Evolutionary conservation across 2,888 invertebrate species (phyloP), one percentile per base, ranked within the genome.

Genomic region (Abrostola tripartita): DNA sequence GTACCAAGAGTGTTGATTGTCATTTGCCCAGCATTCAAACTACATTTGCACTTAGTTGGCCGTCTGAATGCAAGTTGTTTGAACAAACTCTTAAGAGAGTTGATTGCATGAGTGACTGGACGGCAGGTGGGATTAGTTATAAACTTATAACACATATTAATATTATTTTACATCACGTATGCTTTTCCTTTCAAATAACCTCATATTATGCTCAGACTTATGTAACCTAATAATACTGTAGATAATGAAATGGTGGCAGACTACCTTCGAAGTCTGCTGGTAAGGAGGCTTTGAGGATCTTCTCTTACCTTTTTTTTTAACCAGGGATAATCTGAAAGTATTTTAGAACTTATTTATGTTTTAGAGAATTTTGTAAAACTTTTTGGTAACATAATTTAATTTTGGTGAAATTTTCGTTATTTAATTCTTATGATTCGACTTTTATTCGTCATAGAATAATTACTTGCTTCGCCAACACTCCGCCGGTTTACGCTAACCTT

Each of bases 91-190:
- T n/a, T 4, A 61, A 37, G 47, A 61, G 47, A 47, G 51, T 68
- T 67, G 65, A 64, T 56, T 71, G 79, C 81, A 81, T 81, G 76
- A 57, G 50, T 65, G 71, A 67, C 44, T n/a, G 53, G 44, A 49
- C 52, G 9, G 52, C n/a, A 10, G 37, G 12, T 37, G 50, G 54
- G 38, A 42, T 12, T 55, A 52, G 10, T 53, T 49, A 51, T 41
- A 36, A 61, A 53, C 50, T n/a, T 60, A 8, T 52, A 61, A 73
- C 47, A 49, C 55, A 59, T n/a, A 65, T 42, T 65, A 75, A 75
- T 59, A 49, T 36, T 47, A 54, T 47, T 49, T 59, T 49, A 47
- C 7, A 52, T 63, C 55, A 70, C 74, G 61, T 61, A 59, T 57
- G 66, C 70, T 74, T 73, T 53, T 49, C 8, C 36, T 62, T 49